Evolutionary conservation across 1,140 invertebrate genomes (phyloP).

Genomic region (Palaemon carinicauda): DNA sequence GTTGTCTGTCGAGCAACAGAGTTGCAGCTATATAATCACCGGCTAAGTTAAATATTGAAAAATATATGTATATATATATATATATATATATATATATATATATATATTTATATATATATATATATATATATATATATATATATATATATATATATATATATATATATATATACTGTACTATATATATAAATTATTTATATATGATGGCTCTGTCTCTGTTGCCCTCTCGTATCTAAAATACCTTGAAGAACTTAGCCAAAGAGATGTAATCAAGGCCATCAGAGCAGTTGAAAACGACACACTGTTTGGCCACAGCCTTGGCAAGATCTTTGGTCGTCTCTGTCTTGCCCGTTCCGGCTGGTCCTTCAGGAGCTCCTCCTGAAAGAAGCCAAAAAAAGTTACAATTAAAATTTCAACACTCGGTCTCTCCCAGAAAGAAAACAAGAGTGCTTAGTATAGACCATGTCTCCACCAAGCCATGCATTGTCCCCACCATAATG

Average conservation of each 20-base stretch:
- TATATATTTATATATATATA: no score
- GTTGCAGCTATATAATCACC: no score
- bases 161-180: no score
- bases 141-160: no score
- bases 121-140: no score
- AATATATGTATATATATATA: no score
- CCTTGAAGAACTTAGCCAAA: constrained; percentile 95
- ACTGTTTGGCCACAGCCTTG: constrained; percentile 95
- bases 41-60: no score
- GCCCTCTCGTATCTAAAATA: constrained; percentile 50
- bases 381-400: not conserved
- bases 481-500: not conserved
- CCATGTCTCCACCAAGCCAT: no score
- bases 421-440: not conserved
- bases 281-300: constrained; percentile 96
- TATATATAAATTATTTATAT: no score
- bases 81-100: no score
- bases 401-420: not conserved
- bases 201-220: not conserved
- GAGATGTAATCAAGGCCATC: constrained; percentile 90
- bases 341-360: constrained; percentile 94
- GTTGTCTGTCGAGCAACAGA: no score
- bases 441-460: no score
- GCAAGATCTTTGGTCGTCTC: constrained; percentile 97
- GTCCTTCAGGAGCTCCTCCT: constrained; percentile 89